Base-by-base conservation (phyloP, 92 coral and sea anemone genomes). In the Siderastrea radians region DNA sequence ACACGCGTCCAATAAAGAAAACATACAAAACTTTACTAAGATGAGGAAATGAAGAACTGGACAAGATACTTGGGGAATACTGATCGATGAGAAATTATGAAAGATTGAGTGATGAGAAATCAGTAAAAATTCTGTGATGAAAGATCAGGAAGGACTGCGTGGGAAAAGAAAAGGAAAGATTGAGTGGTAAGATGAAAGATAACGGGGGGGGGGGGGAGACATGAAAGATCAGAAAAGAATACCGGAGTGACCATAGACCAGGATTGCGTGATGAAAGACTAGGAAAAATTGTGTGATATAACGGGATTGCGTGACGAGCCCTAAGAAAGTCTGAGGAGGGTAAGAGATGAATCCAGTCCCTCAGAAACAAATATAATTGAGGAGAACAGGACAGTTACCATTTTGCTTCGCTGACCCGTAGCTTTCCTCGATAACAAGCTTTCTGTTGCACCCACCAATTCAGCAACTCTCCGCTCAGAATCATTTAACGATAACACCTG, bases 401-500 rank as follows among this genome's bases (percentile, higher is more conserved):
- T 97, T 13, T 75, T 89, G 60, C 84, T 77, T 19, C 93, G 88
- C 59, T 88, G 90, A 38, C 98, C 95, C 47, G 94, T 78, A 45
- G 95, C 96, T 57, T 89, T 89, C 16, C 95, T 92, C 11, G 91
- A 89, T 12, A 97, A 92, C 75, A 68, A 95, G 26, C 87, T 81
- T 70, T 96, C 98, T 60, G 94, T 84, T 12, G 94, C 91, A 14
- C 99, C 99, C 58, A 96, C 89, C 53, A 80, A 61, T 46, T 88
- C 95, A 43, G 95, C 94, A 8, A 94, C 98, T 83, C 86, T 88
- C 89, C 93, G 94, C 63, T 96, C 99, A 38, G 81, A 89, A 3
- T 89, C 89, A 45, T 80, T 76, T n/a, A 95, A 74, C 53, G 83
- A 87, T 49, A 85, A 88, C 44, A 96, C 91, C 99, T 96, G 70